A percentile compares a stretch with the other conserved stretches of the same genome.
These are phyloP conservation scores for Oxytorus armatus DNA, from an alignment of 2,888 invertebrate species.

Conservation along the genomic window DNA sequence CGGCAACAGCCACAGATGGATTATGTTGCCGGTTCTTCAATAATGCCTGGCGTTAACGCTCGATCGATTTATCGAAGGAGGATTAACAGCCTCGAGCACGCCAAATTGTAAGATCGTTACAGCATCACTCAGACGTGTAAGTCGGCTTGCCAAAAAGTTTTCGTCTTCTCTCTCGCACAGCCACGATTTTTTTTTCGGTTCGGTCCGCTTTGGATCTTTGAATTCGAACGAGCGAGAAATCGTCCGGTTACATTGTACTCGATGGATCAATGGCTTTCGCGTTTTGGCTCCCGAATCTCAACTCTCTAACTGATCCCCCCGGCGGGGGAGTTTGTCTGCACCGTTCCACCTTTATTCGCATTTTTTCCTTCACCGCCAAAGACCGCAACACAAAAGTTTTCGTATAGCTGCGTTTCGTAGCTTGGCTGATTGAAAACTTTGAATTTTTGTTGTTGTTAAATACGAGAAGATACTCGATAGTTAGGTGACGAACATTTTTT, in stretches of 20 bases:
- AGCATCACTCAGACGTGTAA: slow-evolving; percentile 77
- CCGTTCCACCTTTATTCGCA: slow-evolving; percentile 51
- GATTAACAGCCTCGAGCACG: slow-evolving; percentile 72
- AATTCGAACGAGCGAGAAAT: slow-evolving; percentile 76
- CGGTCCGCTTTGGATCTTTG: slow-evolving; percentile 67
- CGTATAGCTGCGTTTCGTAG: background rate
- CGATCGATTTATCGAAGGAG: slow-evolving; percentile 76
- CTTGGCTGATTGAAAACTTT: background rate
- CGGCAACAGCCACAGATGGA: slow-evolving; percentile 32
- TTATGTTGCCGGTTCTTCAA: slow-evolving; percentile 62
- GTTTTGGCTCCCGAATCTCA: slow-evolving; percentile 73
- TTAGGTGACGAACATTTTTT: background rate
- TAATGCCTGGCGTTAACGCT: slow-evolving; percentile 69
- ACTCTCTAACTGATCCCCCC: slow-evolving; percentile 55
- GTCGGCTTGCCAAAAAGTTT: slow-evolving; percentile 77
- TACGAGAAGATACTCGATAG: slow-evolving; percentile 51
- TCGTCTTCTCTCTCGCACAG: slow-evolving; percentile 55
- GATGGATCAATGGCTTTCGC: slow-evolving; percentile 77
- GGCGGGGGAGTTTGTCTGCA: slow-evolving; percentile 50
- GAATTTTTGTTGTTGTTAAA: background rate
- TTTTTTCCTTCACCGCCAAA: slow-evolving; percentile 38
- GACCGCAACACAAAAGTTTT: slow-evolving; percentile 28
- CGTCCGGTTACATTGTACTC: slow-evolving; percentile 67
- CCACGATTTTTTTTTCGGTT: slow-evolving; percentile 59
- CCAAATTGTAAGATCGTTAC: slow-evolving; percentile 76